These are phyloP conservation scores for Pelobates fuscus DNA, from an alignment of 2,113 vertebrate genomes.

Conservation along the genomic window DNA sequence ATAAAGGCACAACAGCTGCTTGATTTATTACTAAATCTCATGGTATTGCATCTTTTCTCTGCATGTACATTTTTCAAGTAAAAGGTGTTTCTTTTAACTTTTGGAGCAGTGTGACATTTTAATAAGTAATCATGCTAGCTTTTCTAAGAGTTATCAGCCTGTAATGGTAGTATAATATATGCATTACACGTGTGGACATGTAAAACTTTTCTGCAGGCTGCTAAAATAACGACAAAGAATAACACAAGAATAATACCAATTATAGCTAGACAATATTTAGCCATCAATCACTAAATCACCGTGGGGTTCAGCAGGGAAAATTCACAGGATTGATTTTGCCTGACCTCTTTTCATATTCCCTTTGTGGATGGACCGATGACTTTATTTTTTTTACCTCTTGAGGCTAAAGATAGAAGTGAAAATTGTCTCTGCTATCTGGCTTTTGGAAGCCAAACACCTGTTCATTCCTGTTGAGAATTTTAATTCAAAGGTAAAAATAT, in stretches of 20 bases:
- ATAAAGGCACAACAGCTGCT: no score
- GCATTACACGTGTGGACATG: background rate
- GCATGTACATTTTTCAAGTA: no score
- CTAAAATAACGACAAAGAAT: constrained; percentile 4
- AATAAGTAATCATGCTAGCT: no score
- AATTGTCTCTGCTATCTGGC: background rate
- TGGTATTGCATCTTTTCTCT: no score
- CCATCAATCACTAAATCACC: background rate
- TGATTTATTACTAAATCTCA: no score
- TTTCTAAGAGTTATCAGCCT: no score
- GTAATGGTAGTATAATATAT: no score
- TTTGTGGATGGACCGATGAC: constrained; percentile 3
- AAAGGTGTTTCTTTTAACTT: no score
- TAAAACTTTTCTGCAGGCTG: background rate
- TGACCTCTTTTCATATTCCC: constrained; percentile 17
- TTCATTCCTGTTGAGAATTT: constrained; percentile 45
- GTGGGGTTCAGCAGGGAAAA: background rate
- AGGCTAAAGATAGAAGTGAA: constrained; percentile 16
- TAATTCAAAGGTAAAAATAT: constrained; percentile 36
- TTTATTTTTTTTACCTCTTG: constrained; percentile 12
- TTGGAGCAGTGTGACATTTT: no score
- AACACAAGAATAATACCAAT: background rate
- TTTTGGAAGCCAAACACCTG: constrained; percentile 28
- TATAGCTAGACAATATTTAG: constrained; percentile 11
- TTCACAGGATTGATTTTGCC: background rate